Percentiles rank a stretch among this genome's conserved stretches.
Conservation (phyloP, 2,113 vertebrate genomes). For the Felis chaus region DNA sequence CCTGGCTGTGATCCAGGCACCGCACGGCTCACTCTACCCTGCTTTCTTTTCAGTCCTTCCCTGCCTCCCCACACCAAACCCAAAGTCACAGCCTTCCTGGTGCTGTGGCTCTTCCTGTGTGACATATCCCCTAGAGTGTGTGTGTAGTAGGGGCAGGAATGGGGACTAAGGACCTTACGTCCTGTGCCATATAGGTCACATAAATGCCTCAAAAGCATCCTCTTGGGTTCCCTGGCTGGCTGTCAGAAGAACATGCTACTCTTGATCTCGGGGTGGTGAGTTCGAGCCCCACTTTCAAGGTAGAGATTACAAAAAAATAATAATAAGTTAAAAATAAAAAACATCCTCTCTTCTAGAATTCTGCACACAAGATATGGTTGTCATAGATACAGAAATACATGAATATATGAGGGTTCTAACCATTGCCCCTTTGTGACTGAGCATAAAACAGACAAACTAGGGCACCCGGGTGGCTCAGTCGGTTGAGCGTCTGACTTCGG, state of each 20-base stretch:
- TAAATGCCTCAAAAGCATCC: not conserved
- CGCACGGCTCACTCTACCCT: not conserved
- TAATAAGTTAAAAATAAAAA: not conserved
- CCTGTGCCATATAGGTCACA: not conserved
- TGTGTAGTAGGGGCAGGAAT: accelerated
- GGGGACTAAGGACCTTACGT: accelerated
- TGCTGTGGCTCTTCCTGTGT: accelerated
- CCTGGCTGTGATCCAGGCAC: not conserved
- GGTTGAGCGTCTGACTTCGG: too few species aligned
- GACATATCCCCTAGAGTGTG: accelerated
- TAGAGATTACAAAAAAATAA: not conserved
- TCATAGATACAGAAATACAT: not conserved
- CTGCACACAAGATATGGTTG: not conserved
- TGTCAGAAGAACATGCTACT: not conserved
- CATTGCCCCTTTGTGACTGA: not conserved
- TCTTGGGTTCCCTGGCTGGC: not conserved
- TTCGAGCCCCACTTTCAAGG: not conserved
- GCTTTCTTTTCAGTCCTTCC: not conserved
- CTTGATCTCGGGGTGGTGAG: not conserved
- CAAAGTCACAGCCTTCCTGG: not conserved
- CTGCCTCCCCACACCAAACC: not conserved
- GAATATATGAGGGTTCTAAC: not conserved
- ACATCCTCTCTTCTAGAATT: not conserved
- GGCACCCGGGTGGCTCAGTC: too few species aligned
- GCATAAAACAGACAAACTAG: not conserved